phyloP scores from a whole-genome alignment of 2,888 invertebrate species.

The Volucella inanis region DNA sequence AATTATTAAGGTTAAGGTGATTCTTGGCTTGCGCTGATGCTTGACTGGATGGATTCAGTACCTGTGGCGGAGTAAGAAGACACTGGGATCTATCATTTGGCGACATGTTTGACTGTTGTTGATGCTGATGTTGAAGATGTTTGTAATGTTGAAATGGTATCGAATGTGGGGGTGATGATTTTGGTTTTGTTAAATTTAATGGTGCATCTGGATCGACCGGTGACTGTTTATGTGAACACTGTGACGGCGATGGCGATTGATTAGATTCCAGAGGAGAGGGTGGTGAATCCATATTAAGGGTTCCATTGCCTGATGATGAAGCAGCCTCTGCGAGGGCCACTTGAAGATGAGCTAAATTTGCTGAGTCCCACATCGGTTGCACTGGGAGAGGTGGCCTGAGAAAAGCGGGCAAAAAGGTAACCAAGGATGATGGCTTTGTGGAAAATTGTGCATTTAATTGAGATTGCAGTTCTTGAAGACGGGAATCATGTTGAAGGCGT shows the following conservation, averaged over 20 bases:
- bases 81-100: conserved; percentile 65
- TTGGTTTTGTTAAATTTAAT: conserved; percentile 94
- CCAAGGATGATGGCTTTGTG: conserved; percentile 76
- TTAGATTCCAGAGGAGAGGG: conserved; percentile 74
- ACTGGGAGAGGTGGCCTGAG: conserved; percentile 80
- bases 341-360: conserved; percentile 88
- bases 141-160: conserved; percentile 81
- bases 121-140: conserved; percentile 74
- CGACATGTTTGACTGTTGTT: conserved; percentile 49
- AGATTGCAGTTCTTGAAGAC: conserved; percentile 81
- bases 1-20: conserved; percentile 75
- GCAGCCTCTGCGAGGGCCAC: conserved; percentile 80
- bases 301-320: conserved; percentile 60
- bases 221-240: conserved; percentile 75
- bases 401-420: conserved; percentile 81
- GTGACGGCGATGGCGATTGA: conserved; percentile 58
- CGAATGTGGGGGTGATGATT: conserved; percentile 85
- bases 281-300: conserved; percentile 59
- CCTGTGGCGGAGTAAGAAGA: conserved; percentile 57
- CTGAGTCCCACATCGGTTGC: conserved; percentile 84
- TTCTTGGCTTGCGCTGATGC: conserved; percentile 52
- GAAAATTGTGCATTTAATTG: conserved; percentile 80
- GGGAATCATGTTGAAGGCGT: conserved; percentile 79
- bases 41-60: conserved; percentile 44
- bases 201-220: conserved; percentile 90